Evolutionary conservation across 2,888 invertebrate species (phyloP).

Genomic region (Thumatha senex): DNA sequence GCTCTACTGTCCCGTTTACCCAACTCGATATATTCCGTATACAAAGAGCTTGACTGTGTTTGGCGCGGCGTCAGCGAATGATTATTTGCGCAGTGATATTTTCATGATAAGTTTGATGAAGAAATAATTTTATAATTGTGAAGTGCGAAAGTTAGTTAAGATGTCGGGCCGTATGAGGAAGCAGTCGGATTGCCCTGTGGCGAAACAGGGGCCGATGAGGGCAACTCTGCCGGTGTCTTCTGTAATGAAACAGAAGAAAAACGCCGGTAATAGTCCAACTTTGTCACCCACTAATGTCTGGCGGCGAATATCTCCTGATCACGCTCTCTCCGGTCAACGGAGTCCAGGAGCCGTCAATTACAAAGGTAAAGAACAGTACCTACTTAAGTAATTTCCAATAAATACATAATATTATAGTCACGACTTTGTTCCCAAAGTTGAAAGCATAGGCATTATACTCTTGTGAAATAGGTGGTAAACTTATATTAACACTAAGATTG

Average conservation of each 20-base stretch:
- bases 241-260: conserved; percentile 86
- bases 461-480: too few species aligned
- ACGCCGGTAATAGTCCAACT: conserved; percentile 85
- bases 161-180: conserved; percentile 86
- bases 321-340: conserved; percentile 87
- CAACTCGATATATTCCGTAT: conserved; percentile 54
- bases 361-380: conserved; percentile 79
- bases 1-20: conserved; percentile 27
- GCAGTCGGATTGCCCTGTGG: conserved; percentile 86
- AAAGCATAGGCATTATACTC: too few species aligned
- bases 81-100: conserved; percentile 57
- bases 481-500: too few species aligned
- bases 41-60: conserved; percentile 61
- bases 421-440: too few species aligned
- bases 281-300: conserved; percentile 87
- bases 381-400: not conserved
- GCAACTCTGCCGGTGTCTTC: conserved; percentile 90
- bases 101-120: conserved; percentile 46
- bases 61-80: conserved; percentile 68
- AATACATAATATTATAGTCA: too few species aligned
- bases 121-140: conserved; percentile 45
- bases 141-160: conserved; percentile 44
- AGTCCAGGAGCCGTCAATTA: conserved; percentile 89
- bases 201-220: conserved; percentile 87
- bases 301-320: conserved; percentile 88